phyloP scores from a whole-genome alignment of 2,113 vertebrate species.

The Plestiodon gilberti region DNA sequence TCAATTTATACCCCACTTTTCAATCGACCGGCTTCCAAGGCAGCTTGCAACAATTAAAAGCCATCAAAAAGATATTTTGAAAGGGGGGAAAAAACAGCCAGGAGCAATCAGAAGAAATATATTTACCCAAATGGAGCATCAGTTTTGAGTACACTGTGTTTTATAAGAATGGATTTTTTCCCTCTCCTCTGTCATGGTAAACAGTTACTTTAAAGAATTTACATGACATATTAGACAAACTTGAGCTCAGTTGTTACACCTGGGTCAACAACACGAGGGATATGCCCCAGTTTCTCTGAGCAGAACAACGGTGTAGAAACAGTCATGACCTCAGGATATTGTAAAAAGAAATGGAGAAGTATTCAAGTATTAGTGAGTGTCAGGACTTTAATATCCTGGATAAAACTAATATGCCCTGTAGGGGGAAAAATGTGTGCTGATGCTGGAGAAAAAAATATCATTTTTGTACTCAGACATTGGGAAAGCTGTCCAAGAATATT shows the following conservation, averaged over 20 bases:
- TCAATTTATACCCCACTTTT: neutral
- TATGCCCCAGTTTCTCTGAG: conserved; percentile 43
- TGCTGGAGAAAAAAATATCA: conserved; percentile 44
- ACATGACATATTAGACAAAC: conserved; percentile 32
- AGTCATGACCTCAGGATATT: conserved; percentile 52
- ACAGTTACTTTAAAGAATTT: conserved; percentile 31
- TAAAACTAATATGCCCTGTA: conserved; percentile 68
- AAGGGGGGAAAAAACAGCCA: rapidly evolving
- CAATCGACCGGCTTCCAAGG: neutral
- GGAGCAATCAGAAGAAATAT: neutral
- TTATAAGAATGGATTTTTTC: neutral
- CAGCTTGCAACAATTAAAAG: neutral
- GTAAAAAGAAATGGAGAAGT: conserved; percentile 45
- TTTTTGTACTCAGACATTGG: conserved; percentile 62
- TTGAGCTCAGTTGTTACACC: conserved; percentile 17
- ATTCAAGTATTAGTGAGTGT: conserved; percentile 25
- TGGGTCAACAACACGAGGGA: neutral
- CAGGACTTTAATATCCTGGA: conserved; percentile 55
- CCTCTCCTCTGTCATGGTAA: conserved; percentile 8
- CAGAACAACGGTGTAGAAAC: conserved; percentile 37
- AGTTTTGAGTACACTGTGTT: neutral
- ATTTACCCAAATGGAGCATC: neutral
- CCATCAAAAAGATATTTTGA: neutral
- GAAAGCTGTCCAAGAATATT: conserved; percentile 60
- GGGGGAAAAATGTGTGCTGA: conserved; percentile 60